Base-by-base conservation (phyloP, 2,113 vertebrate species). In the Oreotrochilus melanogaster region DNA sequence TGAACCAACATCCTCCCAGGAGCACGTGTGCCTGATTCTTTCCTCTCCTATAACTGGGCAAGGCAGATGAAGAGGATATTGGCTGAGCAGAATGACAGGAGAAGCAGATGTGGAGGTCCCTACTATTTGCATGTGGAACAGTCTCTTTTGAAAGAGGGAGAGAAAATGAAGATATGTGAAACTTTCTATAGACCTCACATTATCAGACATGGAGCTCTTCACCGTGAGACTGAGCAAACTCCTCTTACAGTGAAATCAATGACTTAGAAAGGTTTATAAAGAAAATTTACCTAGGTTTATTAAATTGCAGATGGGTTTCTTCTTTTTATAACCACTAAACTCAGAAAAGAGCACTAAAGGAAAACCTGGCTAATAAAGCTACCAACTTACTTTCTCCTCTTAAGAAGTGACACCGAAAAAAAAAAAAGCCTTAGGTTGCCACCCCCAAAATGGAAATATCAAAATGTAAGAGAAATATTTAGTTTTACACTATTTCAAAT, bases 121-220 rank as follows among this genome's bases (percentile, higher is more conserved):
- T 48, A 7, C 25, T 37, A 80, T 78, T 61, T 86, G 78, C 10
- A 14, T 64, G 78, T 86, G 75, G 83, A 89, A 89, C 28, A 74
- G 28, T 31, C 51, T 92, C 16, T 61, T 88, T 56, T 67, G 33
- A 67, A 83, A 80, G 22, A 31, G 17, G 13, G 10, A 56, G 24
- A 70, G 33, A 37, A 96, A 96, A 33, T 6, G 21, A 56, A 89
- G 58, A 25, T 1, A 14, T 47, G 39, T 45, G n/a, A 35, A 91
- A 78, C 28, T 65, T 66, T 76, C 75, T 62, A 2, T 16, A 25
- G 4, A 27, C 18, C 50, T 80, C 28, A 22, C 21, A 7, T 73
- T 33, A 79, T 56, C 85, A 81, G 82, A 69, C 53, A 16, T 2
- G 8, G 69, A 87, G 45, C 48, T 86, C 35, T 86, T 51, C 33